Conservation (phyloP, 2,113 vertebrate genomes). For the Callipepla squamata region DNA sequence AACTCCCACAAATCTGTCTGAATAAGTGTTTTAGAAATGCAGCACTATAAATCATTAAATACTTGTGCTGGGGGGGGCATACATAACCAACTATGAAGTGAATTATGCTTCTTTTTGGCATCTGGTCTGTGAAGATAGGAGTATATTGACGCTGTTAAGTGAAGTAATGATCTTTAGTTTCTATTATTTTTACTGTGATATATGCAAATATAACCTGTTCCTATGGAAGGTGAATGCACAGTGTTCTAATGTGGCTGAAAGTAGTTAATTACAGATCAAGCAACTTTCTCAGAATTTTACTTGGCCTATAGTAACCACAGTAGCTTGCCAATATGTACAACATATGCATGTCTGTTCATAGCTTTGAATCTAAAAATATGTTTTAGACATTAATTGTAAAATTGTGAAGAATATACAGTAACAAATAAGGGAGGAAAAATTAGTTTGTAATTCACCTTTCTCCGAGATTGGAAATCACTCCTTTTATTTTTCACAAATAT, state of each 20-base stretch:
- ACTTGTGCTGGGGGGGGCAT: not conserved
- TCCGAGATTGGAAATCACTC: not conserved
- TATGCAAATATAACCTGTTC: not conserved
- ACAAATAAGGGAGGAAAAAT: accelerated
- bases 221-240: not conserved
- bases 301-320: not conserved
- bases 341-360: not conserved
- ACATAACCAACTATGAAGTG: not conserved
- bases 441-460: not conserved
- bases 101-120: not conserved
- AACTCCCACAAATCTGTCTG: slow-evolving; percentile 1
- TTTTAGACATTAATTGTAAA: not conserved
- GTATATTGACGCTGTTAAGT: not conserved
- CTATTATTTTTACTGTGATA: not conserved
- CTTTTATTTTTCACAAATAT: not conserved
- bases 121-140: not conserved
- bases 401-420: not conserved
- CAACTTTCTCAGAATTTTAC: not conserved
- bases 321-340: not conserved
- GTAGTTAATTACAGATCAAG: not conserved
- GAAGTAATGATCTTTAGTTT: not conserved
- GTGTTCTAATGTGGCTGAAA: not conserved
- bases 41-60: slow-evolving; percentile 3
- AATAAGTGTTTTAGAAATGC: not conserved
- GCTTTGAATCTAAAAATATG: not conserved